Conservation (phyloP, 2,113 vertebrate species). For the Thunnus maccoyii region DNA sequence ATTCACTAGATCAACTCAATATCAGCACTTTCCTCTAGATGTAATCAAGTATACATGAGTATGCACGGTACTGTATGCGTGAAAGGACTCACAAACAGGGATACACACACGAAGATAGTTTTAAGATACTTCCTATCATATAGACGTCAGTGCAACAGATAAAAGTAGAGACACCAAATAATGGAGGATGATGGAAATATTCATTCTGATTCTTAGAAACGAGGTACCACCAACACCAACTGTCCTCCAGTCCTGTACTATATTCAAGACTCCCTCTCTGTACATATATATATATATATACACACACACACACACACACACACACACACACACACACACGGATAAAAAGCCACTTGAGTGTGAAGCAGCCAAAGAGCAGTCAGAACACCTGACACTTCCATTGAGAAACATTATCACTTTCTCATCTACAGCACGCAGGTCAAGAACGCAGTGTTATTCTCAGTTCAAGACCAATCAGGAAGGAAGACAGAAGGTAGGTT, state of each 20-base stretch:
- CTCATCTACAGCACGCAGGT: conserved; percentile 7
- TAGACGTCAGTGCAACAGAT: background rate
- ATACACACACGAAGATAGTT: background rate
- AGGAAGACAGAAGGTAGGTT: background rate
- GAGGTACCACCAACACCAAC: conserved; percentile 1
- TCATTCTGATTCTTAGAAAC: too few relatives aligned
- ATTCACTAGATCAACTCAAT: background rate
- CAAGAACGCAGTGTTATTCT: background rate
- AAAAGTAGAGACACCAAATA: background rate
- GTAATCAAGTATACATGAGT: background rate
- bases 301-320: background rate
- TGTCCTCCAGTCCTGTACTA: background rate
- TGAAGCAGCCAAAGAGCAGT: conserved; percentile 46
- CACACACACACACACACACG: background rate
- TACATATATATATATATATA: background rate
- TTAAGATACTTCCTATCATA: background rate
- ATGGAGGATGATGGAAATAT: too few relatives aligned
- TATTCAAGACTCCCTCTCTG: background rate
- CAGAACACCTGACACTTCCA: conserved; percentile 47
- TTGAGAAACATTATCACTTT: conserved; percentile 36
- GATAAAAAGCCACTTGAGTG: conserved; percentile 35
- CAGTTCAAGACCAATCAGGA: background rate
- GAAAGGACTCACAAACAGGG: background rate
- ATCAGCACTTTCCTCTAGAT: background rate
- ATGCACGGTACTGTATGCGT: background rate